These are phyloP conservation scores for Ptilodon capucinus DNA, from an alignment of 2,888 invertebrate species.

Conservation along the genomic window DNA sequence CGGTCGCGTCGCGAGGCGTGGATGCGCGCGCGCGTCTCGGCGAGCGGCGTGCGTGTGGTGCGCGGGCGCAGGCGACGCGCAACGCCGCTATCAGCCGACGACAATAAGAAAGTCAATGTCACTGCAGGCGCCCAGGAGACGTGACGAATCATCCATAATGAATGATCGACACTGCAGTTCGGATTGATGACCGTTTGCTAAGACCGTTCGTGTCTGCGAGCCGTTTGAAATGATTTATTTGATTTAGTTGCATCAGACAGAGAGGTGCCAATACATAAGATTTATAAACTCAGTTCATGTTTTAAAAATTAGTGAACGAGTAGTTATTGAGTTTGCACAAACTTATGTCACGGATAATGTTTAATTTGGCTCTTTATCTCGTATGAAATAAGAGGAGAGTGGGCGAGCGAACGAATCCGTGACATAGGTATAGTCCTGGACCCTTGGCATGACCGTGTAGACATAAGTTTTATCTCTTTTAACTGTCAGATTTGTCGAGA, in stretches of 20 bases:
- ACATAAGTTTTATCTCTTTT: too few relatives aligned
- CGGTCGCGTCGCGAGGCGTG: slow-evolving; percentile 67
- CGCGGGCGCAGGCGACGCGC: slow-evolving; percentile 34
- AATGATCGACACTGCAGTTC: slow-evolving; percentile 19
- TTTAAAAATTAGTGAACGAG: too few relatives aligned
- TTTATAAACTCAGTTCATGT: too few relatives aligned
- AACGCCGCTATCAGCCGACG: slow-evolving; percentile 56
- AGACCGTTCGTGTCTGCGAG: not conserved
- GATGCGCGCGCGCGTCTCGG: slow-evolving; percentile 77
- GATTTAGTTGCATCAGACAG: not conserved
- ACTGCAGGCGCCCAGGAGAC: slow-evolving; percentile 54
- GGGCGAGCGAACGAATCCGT: too few relatives aligned
- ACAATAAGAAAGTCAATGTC: slow-evolving; percentile 80
- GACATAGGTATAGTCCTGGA: too few relatives aligned
- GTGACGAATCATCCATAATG: slow-evolving; percentile 56
- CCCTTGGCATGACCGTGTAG: too few relatives aligned
- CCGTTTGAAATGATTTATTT: not conserved
- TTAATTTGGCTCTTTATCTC: too few relatives aligned
- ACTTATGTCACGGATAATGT: too few relatives aligned
- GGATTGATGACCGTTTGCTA: slow-evolving; percentile 14
- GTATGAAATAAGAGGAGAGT: too few relatives aligned
- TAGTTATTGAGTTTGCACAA: too few relatives aligned
- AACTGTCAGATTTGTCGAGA: too few relatives aligned
- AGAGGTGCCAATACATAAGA: too few relatives aligned
- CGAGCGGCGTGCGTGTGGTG: slow-evolving; percentile 73